phyloP scores from a whole-genome alignment of 2,113 vertebrate species.

The Pungitius pungitius region DNA sequence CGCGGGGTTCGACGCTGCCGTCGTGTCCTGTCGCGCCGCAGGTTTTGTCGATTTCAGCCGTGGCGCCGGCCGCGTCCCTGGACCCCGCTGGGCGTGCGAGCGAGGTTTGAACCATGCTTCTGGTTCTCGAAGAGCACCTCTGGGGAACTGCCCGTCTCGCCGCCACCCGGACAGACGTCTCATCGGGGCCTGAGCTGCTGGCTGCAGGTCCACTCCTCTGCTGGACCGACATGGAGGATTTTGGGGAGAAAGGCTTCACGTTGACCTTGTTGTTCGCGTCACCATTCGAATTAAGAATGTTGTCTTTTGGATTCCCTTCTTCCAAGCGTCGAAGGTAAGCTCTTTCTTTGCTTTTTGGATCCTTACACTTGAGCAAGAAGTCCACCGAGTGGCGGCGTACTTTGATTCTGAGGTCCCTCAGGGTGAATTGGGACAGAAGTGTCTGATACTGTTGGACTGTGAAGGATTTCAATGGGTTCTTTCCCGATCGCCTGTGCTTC shows the following conservation, averaged over 20 bases:
- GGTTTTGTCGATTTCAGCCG: conserved; percentile 13
- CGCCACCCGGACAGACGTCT: conserved; percentile 51
- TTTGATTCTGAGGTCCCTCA: conserved; percentile 72
- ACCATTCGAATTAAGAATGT: background rate
- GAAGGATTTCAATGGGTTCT: conserved; percentile 38
- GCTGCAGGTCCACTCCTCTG: conserved; percentile 24
- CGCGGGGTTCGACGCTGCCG: conserved; percentile 21
- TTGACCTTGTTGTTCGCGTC: conserved; percentile 46
- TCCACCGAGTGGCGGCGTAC: conserved; percentile 77
- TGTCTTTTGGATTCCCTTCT: conserved; percentile 47
- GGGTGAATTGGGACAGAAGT: conserved; percentile 56
- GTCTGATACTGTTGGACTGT: conserved; percentile 32
- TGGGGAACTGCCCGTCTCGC: conserved; percentile 24
- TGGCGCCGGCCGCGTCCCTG: conserved; percentile 5
- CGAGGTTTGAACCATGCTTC: conserved; percentile 30
- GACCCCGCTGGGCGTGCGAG: conserved; percentile 9
- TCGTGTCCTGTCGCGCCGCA: conserved; percentile 44
- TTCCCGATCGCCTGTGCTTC: conserved; percentile 68
- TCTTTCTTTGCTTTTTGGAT: conserved; percentile 75
- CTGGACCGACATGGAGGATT: conserved; percentile 29
- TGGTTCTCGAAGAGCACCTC: conserved; percentile 66
- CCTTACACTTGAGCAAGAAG: conserved; percentile 75
- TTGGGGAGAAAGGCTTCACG: conserved; percentile 63
- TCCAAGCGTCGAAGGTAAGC: conserved; percentile 70
- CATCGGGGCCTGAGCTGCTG: conserved; percentile 6